Conservation (phyloP, 2,888 invertebrate genomes). For the Tupiocoris notatus region DNA sequence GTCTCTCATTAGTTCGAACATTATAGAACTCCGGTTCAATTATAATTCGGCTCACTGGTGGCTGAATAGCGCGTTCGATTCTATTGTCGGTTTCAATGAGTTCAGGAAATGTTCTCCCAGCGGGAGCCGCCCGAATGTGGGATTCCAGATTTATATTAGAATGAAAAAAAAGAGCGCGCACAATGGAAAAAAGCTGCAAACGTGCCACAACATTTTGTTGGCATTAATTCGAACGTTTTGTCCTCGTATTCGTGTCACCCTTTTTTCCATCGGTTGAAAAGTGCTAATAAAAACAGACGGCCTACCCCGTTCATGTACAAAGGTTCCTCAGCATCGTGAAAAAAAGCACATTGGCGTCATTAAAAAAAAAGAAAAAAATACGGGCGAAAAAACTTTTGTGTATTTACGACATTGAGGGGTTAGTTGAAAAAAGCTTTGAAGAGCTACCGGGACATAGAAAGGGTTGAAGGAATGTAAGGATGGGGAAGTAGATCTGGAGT, state of each 20-base stretch:
- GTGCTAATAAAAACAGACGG: constrained; percentile 40
- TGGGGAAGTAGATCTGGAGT: background rate
- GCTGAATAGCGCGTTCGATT: background rate
- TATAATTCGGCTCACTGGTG: background rate
- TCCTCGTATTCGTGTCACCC: background rate
- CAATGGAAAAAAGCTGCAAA: background rate
- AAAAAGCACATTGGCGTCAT: constrained; percentile 14
- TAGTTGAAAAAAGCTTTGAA: background rate
- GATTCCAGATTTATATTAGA: background rate
- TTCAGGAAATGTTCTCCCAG: background rate
- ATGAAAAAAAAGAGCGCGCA: background rate
- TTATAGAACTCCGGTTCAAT: background rate
- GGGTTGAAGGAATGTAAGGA: constrained; percentile 3
- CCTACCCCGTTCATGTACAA: constrained; percentile 16
- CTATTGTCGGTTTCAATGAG: background rate
- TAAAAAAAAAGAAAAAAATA: too few relatives aligned
- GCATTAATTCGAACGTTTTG: constrained; percentile 33
- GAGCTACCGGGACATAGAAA: background rate
- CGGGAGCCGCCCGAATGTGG: background rate
- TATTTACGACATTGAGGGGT: constrained; percentile 23
- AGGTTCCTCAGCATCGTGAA: background rate
- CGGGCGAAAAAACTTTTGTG: constrained; percentile 24
- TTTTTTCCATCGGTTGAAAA: constrained; percentile 15
- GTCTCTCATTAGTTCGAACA: background rate
- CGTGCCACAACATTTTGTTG: constrained; percentile 40